Conservation (phyloP, 2,113 vertebrate genomes). For the Damaliscus lunatus region DNA sequence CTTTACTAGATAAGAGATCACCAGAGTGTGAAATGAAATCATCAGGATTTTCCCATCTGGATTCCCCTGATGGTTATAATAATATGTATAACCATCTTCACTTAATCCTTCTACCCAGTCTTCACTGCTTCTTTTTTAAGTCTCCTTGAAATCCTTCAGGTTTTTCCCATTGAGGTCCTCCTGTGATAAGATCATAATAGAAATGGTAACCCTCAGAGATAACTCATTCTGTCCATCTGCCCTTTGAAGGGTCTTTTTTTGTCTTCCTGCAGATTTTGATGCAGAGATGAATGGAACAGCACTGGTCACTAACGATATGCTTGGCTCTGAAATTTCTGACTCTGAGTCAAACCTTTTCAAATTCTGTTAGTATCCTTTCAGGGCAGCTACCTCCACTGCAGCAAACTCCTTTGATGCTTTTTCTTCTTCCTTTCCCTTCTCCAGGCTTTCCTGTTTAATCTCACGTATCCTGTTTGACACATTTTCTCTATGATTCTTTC, state of each 20-base stretch:
- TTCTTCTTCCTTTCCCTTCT: constrained; percentile 92
- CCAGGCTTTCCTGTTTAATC: constrained; percentile 96
- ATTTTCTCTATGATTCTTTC: constrained; percentile 99
- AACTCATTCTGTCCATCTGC: constrained; percentile 82
- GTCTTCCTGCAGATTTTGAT: constrained; percentile 74
- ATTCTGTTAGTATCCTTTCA: constrained; percentile 94
- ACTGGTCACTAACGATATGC: constrained; percentile 25
- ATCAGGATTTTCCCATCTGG: constrained; percentile 92
- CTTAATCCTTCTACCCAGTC: constrained; percentile 88
- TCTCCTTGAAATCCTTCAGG: constrained; percentile 85
- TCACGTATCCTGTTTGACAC: constrained; percentile 94
- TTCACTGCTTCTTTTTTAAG: constrained; percentile 70
- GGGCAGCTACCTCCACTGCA: constrained; percentile 96
- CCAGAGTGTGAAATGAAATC: constrained; percentile 76
- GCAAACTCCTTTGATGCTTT: constrained; percentile 94
- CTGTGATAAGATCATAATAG: constrained; percentile 83
- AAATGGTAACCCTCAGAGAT: constrained; percentile 83
- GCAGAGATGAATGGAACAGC: constrained; percentile 52
- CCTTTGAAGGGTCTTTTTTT: constrained; percentile 57
- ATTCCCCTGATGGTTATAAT: constrained; percentile 94
- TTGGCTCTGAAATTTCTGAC: constrained; percentile 69
- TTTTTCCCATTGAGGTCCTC: constrained; percentile 87
- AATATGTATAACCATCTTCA: constrained; percentile 92
- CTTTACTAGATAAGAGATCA: constrained; percentile 41
- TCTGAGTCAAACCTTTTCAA: constrained; percentile 91